These are phyloP conservation scores for Iphiclides podalirius DNA, from an alignment of 2,888 invertebrate genomes.

Conservation along the genomic window DNA sequence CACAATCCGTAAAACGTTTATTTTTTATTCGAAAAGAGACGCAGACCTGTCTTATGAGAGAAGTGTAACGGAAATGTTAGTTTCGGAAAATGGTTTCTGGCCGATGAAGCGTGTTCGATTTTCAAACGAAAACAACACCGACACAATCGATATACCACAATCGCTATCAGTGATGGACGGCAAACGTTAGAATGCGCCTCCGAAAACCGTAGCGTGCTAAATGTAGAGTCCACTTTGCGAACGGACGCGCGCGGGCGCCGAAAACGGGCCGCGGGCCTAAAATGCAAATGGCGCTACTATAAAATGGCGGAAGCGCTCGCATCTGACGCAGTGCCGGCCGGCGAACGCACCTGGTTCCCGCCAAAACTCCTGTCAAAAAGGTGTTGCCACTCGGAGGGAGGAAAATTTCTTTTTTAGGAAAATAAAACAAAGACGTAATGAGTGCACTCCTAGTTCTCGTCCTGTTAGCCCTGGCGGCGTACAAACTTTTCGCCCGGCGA, in stretches of 20 bases:
- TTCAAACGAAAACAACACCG: slow-evolving; percentile 16
- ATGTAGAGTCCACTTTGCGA: slow-evolving; percentile 1
- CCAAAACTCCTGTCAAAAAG: slow-evolving; percentile 48
- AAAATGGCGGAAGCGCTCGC: slow-evolving; percentile 32
- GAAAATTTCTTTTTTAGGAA: slow-evolving; percentile 51
- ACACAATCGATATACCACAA: slow-evolving; percentile 1
- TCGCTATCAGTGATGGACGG: not conserved
- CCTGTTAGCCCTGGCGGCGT: slow-evolving; percentile 46
- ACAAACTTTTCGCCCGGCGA: slow-evolving; percentile 51
- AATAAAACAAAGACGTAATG: slow-evolving; percentile 42
- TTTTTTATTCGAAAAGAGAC: too few species aligned
- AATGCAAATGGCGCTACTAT: slow-evolving; percentile 35
- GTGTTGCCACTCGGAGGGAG: slow-evolving; percentile 58
- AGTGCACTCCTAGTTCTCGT: slow-evolving; percentile 65
- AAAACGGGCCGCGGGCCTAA: slow-evolving; percentile 40
- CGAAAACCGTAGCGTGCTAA: not conserved
- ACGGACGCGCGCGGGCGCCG: slow-evolving; percentile 5
- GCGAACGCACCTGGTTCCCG: slow-evolving; percentile 49
- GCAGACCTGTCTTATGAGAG: too few species aligned
- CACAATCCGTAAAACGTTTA: too few species aligned
- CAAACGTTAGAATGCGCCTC: not conserved
- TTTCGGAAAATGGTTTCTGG: not conserved
- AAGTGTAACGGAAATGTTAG: not conserved
- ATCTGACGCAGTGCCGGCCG: slow-evolving; percentile 38
- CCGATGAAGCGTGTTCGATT: not conserved